Evolutionary conservation across 2,888 invertebrate species (phyloP).

Genomic region (Charanyca ferruginea): DNA sequence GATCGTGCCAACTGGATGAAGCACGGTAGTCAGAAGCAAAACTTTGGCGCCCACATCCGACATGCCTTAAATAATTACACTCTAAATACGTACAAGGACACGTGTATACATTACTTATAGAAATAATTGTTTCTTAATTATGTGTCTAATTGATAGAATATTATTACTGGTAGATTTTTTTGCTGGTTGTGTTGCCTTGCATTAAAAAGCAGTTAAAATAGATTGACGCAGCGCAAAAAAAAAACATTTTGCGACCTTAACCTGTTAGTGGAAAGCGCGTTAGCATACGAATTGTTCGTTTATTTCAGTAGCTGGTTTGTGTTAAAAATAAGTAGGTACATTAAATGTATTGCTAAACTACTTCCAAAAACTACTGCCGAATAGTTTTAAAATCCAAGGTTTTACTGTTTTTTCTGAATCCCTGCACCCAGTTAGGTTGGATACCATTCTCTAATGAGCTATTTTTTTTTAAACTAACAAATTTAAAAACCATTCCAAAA

Average conservation of each 20-base stretch:
- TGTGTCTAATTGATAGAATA: background rate
- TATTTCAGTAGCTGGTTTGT: conserved; percentile 1
- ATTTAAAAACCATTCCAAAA: background rate
- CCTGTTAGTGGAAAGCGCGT: background rate
- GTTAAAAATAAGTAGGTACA: conserved; percentile 10
- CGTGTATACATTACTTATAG: conserved; percentile 14
- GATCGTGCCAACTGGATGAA: conserved; percentile 66
- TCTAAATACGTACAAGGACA: conserved; percentile 18
- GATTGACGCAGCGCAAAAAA: conserved; percentile 4
- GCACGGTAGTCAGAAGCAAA: conserved; percentile 50
- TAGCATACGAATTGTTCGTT: conserved; percentile 9
- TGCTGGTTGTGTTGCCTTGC: background rate
- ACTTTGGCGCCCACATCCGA: conserved; percentile 70
- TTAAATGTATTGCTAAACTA: background rate
- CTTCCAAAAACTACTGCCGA: background rate
- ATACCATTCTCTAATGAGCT: too few species aligned
- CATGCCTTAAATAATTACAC: conserved; percentile 50
- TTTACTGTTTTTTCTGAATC: too few species aligned
- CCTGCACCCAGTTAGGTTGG: too few species aligned
- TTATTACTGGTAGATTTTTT: background rate
- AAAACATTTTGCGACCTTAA: conserved; percentile 14
- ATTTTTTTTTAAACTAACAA: background rate
- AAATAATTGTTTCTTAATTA: conserved; percentile 4
- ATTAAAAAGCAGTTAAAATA: background rate
- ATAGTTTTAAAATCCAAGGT: background rate